phyloP scores from a whole-genome alignment of 2,113 vertebrate species.

The Pogonocichla stellata region DNA sequence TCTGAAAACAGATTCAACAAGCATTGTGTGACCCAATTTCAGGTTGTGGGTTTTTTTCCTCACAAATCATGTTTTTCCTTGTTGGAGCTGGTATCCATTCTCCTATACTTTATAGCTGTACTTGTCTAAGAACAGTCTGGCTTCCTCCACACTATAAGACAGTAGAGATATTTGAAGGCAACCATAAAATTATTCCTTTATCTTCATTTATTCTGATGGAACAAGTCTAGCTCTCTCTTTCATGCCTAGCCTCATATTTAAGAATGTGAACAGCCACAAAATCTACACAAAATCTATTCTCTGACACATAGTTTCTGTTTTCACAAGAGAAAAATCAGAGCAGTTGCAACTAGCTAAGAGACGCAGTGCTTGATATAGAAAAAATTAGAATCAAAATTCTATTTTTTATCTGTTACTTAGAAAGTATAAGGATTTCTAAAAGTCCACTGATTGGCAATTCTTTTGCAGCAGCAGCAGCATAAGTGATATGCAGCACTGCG shows the following conservation, averaged over 20 bases:
- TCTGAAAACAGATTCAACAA: not conserved
- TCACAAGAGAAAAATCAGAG: not conserved
- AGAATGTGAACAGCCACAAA: not conserved
- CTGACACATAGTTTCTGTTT: not conserved
- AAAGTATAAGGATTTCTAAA: not conserved
- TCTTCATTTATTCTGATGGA: not conserved
- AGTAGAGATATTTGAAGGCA: not conserved
- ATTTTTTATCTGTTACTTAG: not conserved
- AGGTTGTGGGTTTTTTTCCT: rapidly evolving
- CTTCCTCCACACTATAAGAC: not conserved
- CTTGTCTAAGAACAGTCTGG: not conserved
- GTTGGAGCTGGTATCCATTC: not conserved
- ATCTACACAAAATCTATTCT: not conserved
- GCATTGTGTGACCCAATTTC: rapidly evolving
- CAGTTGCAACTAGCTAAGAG: not conserved
- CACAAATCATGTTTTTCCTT: not conserved
- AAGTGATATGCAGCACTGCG: not conserved
- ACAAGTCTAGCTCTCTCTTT: not conserved
- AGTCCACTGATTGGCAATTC: not conserved
- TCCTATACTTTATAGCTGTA: not conserved
- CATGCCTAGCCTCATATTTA: not conserved
- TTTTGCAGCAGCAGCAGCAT: not conserved
- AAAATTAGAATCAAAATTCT: not conserved
- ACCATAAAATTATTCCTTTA: not conserved
- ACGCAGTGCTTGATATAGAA: not conserved